These are phyloP conservation scores for Stomatorhinus ivindoensis DNA, from an alignment of 2,113 vertebrate genomes.

Conservation along the genomic window DNA sequence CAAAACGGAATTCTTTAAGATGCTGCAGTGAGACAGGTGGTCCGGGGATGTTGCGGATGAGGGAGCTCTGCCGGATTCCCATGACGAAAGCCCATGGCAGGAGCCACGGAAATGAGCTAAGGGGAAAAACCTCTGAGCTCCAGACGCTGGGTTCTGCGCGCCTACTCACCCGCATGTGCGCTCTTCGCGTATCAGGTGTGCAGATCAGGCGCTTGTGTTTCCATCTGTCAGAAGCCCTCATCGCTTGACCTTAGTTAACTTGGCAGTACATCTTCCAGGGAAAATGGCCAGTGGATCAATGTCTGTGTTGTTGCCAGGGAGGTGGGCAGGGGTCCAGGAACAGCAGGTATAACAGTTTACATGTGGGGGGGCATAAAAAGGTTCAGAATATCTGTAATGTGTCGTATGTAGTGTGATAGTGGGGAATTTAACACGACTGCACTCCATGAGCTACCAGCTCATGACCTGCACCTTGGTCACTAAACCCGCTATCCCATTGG, in stretches of 20 bases:
- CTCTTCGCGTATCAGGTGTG: background rate
- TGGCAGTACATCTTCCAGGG: background rate
- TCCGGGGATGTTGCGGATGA: background rate
- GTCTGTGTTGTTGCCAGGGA: background rate
- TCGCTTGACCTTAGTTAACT: background rate
- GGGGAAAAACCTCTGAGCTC: background rate
- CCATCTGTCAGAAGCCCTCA: background rate
- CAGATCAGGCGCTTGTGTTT: background rate
- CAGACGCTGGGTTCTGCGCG: background rate
- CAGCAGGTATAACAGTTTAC: background rate
- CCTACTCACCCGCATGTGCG: background rate
- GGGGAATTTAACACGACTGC: background rate
- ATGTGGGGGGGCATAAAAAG: background rate
- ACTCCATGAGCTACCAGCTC: background rate
- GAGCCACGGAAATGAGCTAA: background rate
- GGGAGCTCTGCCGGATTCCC: background rate
- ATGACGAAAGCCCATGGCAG: background rate
- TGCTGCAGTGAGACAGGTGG: background rate
- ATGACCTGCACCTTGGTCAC: background rate
- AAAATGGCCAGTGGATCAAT: background rate
- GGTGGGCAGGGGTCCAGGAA: background rate
- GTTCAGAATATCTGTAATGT: background rate
- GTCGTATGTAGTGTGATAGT: background rate
- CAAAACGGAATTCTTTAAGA: background rate
- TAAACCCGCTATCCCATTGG: background rate